Conservation (phyloP, 2,888 invertebrate genomes). For the Caradrina kadenii region DNA sequence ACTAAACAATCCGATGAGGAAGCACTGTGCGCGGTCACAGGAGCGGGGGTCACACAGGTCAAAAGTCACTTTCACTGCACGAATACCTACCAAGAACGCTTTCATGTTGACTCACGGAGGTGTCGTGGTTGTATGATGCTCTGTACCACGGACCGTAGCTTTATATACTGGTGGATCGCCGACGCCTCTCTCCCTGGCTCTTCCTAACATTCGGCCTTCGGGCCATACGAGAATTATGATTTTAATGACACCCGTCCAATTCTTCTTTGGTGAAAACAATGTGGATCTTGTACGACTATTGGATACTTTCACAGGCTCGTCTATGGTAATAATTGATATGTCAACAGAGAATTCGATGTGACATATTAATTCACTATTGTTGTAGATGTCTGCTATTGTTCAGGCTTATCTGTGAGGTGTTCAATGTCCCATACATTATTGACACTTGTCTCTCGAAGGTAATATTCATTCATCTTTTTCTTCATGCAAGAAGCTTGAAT, state of each 20-base stretch:
- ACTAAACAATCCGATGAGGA: conserved; percentile 80
- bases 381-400: conserved; percentile 29
- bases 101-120: conserved; percentile 90
- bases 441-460: conserved; percentile 15
- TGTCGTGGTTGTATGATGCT: conserved; percentile 89
- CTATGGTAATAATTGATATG: conserved; percentile 65
- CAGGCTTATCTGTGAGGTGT: conserved; percentile 15
- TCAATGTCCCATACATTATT: conserved; percentile 9
- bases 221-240: conserved; percentile 89
- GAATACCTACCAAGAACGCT: conserved; percentile 90
- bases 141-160: conserved; percentile 78
- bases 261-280: conserved; percentile 89
- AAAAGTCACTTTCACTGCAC: conserved; percentile 89
- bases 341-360: conserved; percentile 51
- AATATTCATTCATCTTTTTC: conserved; percentile 36
- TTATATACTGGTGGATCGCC: conserved; percentile 84
- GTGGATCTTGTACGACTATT: conserved; percentile 77
- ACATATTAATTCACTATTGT: conserved; percentile 52
- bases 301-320: conserved; percentile 80
- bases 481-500: conserved; percentile 22
- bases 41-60: conserved; percentile 84
- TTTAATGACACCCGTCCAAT: conserved; percentile 89
- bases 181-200: conserved; percentile 89
- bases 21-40: conserved; percentile 75
- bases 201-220: conserved; percentile 90